These are phyloP conservation scores for Drosophila kokeensis DNA, from an alignment of 2,888 invertebrate genomes.

Conservation along the genomic window DNA sequence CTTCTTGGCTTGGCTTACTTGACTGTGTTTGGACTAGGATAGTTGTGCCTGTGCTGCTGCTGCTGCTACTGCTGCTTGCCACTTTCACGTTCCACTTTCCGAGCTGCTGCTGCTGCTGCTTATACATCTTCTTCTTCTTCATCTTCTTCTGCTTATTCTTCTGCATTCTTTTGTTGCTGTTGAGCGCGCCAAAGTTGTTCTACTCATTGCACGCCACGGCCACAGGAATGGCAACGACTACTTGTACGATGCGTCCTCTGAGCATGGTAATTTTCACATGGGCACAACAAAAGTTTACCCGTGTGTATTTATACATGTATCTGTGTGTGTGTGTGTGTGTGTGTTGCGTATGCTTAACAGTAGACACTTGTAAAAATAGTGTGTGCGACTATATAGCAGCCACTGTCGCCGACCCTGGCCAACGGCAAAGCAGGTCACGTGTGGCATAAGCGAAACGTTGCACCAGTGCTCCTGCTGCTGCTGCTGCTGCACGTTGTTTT, in stretches of 20 bases:
- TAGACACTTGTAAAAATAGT: conserved; percentile 80
- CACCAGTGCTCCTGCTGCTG: conserved; percentile 44
- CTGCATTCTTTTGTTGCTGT: conserved; percentile 56
- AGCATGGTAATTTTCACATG: conserved; percentile 79
- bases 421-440: conserved; percentile 78
- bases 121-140: conserved; percentile 5
- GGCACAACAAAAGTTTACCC: conserved; percentile 48
- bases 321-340: conserved; percentile 36
- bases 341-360: conserved; percentile 63
- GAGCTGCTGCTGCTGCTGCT: conserved; percentile 33
- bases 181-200: conserved; percentile 68
- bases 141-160: conserved; percentile 15
- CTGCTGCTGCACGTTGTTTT: conserved; percentile 15
- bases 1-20: conserved; percentile 64
- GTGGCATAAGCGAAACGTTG: conserved; percentile 74
- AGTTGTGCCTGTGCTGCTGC: conserved; percentile 39
- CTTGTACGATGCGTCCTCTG: conserved; percentile 54
- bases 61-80: conserved; percentile 31
- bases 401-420: conserved; percentile 77
- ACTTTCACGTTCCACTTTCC: conserved; percentile 54
- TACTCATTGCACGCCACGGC: conserved; percentile 70
- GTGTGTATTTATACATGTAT: conserved; percentile 2
- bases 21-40: conserved; percentile 28
- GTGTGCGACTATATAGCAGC: conserved; percentile 70
- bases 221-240: conserved; percentile 49